Base-by-base conservation (phyloP, 1,140 invertebrate species). In the Himalopsyche phryganea region DNA sequence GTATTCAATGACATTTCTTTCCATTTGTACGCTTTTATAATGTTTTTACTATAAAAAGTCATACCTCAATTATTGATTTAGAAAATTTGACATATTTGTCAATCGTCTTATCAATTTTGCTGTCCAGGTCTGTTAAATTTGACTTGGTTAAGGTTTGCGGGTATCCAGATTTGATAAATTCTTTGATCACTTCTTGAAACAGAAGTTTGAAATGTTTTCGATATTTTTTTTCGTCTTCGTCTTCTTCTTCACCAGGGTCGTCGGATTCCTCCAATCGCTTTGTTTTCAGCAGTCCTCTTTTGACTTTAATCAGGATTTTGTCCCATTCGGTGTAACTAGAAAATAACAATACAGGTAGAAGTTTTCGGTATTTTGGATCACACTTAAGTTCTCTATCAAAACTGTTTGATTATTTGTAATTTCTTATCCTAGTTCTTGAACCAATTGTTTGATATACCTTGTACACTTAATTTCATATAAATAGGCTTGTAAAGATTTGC, bases 61-160 rank as follows among this genome's bases (percentile, higher is more conserved):
- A 20, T 50, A 57, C 54, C 23, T 11, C 68, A 58, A 80, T 80
- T 15, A 85, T 59, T n/a, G 71, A 67, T 14, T 71, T 71, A 11
- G 75, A 78, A 1, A 83, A 66, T 10, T 69, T 68, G 32, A 80
- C 80, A 23, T 63, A 50, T 38, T 58, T 46, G 15, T 55, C 38
- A 19, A 63, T 18, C 17, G 40, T 47, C 10, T 6, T 17, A 10
- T 65, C 58, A 1, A 65, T 45, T 23, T 57, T 58, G 40, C 20
- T 50, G 0, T 62, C 50, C 19, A 66, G 9, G 18, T 48, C 48
- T 33, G 64, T 53, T 19, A 60, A 49, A 18, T 9, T 40, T 2
- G 57, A 41, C 20, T 63, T 47, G 9, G 44, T 46, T 1, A 49
- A 23, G 19, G 19, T 48, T 10, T 55, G 28, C 0, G 46, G 11